Percentiles rank a stretch among this genome's conserved stretches.
Evolutionary conservation across 2,113 vertebrate genomes (phyloP).

Genomic region (Phycodurus eques): DNA sequence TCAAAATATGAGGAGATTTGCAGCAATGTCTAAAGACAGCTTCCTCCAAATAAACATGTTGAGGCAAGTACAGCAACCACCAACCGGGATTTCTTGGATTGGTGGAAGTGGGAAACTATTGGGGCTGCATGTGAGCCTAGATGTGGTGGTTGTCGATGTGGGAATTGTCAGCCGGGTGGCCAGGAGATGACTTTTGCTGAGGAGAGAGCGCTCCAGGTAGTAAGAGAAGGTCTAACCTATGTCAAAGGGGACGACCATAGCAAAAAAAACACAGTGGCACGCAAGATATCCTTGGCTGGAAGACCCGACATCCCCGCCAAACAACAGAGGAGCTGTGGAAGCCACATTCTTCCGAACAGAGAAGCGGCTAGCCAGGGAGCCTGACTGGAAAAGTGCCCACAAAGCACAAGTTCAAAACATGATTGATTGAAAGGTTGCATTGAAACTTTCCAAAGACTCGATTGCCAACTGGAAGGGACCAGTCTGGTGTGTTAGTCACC

Average conservation of each 20-base stretch:
- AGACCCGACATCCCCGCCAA: not conserved
- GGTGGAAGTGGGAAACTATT: not conserved
- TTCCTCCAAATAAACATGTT: no score
- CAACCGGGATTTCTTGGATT: not conserved
- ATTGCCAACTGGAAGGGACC: constrained; percentile 1
- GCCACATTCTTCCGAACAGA: constrained; percentile 19
- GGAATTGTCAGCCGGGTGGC: not conserved
- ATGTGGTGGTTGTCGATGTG: not conserved
- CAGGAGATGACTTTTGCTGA: constrained; percentile 12
- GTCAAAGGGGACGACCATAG: constrained; percentile 4
- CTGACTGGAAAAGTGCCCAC: constrained; percentile 13
- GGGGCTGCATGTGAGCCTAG: not conserved
- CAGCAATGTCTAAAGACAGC: not conserved
- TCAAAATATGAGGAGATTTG: not conserved
- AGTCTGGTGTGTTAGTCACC: no score
- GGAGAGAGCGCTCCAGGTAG: constrained; percentile 19
- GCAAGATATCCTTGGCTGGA: constrained; percentile 18
- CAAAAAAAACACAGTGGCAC: constrained; percentile 27
- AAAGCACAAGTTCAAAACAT: constrained; percentile 20
- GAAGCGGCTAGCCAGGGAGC: constrained; percentile 4
- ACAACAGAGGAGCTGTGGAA: constrained; percentile 9
- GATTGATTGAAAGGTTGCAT: constrained; percentile 1
- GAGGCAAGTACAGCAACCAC: not conserved
- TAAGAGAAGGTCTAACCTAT: constrained; percentile 16
- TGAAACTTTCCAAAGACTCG: not conserved